Base-by-base conservation (phyloP, 2,113 vertebrate genomes). In the Leuciscus idus region DNA sequence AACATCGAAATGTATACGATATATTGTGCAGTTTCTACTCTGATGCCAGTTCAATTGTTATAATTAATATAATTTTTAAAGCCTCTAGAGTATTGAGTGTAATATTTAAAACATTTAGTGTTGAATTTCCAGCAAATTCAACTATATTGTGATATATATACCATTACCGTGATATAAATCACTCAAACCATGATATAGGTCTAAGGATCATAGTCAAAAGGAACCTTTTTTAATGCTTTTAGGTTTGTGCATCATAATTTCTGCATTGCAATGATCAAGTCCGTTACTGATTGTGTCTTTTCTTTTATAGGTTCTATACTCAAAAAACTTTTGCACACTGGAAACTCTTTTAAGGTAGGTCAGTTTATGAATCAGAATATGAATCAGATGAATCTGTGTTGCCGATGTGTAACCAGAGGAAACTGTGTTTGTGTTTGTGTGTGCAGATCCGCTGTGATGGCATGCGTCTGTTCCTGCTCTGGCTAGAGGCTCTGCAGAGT, bases 311-410 rank as follows among this genome's bases (percentile, higher is more conserved):
- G 98, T 87, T 98, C 98, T 30, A 96, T 98, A 92, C 95, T 99
- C 93, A 99, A 99, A 96, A 99, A 99, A 90, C 97, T 99, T 95
- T 93, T 99, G 94, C 98, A 99, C 96, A 98, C 97, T 97, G 98
- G 97, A 96, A 99, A 99, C 94, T 97, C 97, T 90, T 94, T 97
- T 88, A 99, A 99, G 96, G 98, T 99, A 95, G 90, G 87, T 9
- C 2, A 19, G 30, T 39, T 39, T 11, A 43, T 66, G 11, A 26
- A 28, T 83, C 77, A 39, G 11, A 39, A 62, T 26, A 26, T 26
- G 26, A 26, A 26, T 26, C 26, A 26, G 4, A 23, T 11, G 21
- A 36, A n/a, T n/a, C 4, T 76, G 0, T 52, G 39, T 8, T 43
- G 61, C 13, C 61, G 17, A 66, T 39, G 75, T 46, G 83, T 84